A percentile compares a stretch with the other conserved stretches of the same genome.
These are phyloP conservation scores for Laterallus jamaicensis DNA, from an alignment of 2,113 vertebrate species.

Conservation along the genomic window DNA sequence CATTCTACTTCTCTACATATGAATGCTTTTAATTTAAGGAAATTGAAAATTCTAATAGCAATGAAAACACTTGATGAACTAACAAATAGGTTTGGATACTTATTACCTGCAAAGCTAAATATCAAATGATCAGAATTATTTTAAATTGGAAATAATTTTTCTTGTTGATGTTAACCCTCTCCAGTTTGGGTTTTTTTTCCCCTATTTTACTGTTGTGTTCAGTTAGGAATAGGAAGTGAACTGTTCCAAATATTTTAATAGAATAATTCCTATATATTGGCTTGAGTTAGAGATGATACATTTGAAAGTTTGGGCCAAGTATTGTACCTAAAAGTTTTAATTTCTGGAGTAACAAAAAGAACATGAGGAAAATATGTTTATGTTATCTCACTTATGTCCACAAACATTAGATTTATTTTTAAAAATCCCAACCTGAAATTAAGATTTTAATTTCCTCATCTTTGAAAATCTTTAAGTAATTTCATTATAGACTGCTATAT, in stretches of 20 bases:
- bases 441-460: not conserved
- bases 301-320: not conserved
- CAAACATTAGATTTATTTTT: not conserved
- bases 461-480: not conserved
- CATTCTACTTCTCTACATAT: not conserved
- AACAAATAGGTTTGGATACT: not conserved
- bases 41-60: not conserved
- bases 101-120: not conserved
- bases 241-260: not conserved
- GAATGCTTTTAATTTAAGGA: not conserved
- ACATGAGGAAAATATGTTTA: accelerated
- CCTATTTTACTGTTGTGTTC: not conserved
- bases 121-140: not conserved
- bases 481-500: not conserved
- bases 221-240: not conserved
- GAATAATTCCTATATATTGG: not conserved
- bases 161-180: accelerated
- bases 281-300: not conserved
- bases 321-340: not conserved
- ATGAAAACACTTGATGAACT: not conserved
- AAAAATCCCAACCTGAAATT: not conserved
- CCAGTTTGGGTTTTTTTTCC: not conserved
- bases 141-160: not conserved
- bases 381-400: not conserved
- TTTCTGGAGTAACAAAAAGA: not conserved